These are phyloP conservation scores for Drymonia ruficornis DNA, from an alignment of 2,888 invertebrate genomes.

Conservation along the genomic window DNA sequence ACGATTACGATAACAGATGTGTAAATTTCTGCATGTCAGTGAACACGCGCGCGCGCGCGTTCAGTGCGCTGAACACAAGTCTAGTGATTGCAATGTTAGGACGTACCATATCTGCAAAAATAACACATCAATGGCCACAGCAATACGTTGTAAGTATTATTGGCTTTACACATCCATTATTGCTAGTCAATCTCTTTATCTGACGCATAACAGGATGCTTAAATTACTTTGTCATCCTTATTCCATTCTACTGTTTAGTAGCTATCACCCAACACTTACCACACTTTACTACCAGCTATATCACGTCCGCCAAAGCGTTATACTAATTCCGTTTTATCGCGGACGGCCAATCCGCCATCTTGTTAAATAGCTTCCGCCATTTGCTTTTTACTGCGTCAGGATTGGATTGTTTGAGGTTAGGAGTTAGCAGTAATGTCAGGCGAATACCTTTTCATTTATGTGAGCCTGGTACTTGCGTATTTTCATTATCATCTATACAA, in stretches of 20 bases:
- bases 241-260: background rate
- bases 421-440: conserved; percentile 18
- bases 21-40: too few species aligned
- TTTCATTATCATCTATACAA: too few species aligned
- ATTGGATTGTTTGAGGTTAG: conserved; percentile 40
- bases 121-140: too few species aligned
- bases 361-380: conserved; percentile 65
- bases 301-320: conserved; percentile 46
- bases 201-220: background rate
- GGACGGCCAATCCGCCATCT: conserved; percentile 47
- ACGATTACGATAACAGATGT: too few species aligned
- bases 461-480: background rate
- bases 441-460: conserved; percentile 1
- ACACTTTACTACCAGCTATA: conserved; percentile 31
- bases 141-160: background rate
- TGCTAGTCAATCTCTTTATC: background rate
- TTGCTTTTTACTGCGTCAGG: conserved; percentile 51
- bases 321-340: conserved; percentile 62
- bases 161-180: background rate
- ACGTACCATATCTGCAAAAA: too few species aligned
- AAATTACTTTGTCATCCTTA: background rate
- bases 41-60: too few species aligned
- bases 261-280: conserved; percentile 9
- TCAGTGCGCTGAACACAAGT: too few species aligned
- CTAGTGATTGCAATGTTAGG: too few species aligned